Base-by-base conservation (phyloP, 2,113 vertebrate species). In the Osmerus mordax region DNA sequence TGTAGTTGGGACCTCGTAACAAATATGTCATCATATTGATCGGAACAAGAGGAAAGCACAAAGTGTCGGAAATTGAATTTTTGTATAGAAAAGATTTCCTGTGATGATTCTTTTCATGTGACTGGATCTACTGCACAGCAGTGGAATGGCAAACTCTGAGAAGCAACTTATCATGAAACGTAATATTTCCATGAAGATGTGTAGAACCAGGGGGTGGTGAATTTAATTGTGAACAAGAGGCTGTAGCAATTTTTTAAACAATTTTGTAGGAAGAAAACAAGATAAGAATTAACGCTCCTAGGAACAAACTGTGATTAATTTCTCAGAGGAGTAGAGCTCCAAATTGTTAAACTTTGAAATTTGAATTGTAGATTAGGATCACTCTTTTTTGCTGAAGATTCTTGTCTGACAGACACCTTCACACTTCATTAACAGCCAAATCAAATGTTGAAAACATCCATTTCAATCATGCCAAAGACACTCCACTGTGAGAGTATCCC, bases 181-280 rank as follows among this genome's bases (percentile, higher is more conserved):
- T 47, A 69, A 79, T 81, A 83, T 84, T 84, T 52, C 76, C 79
- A 81, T 68, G 78, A 83, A 84, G 84, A 82, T 88, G 87, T 81
- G 73, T 76, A 75, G 79, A 91, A 89, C 84, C 85, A 86, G 74
- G 71, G 76, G 63, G 78, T 90, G 90, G 78, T 85, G 88, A 92
- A 93, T 94, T 95, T 94, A 94, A 95, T 95, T 93, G 92, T 82
- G 85, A 92, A 89, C 92, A 88, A 90, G 87, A 91, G 89, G 84
- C 88, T 89, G 88, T 89, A 91, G 89, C 91, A 89, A 89, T 92
- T 89, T 88, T 77, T 66, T 83, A 92, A 92, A 92, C 92, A 72
- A 82, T 86, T 84, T 79, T 89, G 23, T 25, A 23, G 58, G 58
- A 23, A 23, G 58, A 60, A 23, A 60, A 60, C 84, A 70, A 87